phyloP scores from a whole-genome alignment of 2,888 invertebrate genomes.

The Labia minor region DNA sequence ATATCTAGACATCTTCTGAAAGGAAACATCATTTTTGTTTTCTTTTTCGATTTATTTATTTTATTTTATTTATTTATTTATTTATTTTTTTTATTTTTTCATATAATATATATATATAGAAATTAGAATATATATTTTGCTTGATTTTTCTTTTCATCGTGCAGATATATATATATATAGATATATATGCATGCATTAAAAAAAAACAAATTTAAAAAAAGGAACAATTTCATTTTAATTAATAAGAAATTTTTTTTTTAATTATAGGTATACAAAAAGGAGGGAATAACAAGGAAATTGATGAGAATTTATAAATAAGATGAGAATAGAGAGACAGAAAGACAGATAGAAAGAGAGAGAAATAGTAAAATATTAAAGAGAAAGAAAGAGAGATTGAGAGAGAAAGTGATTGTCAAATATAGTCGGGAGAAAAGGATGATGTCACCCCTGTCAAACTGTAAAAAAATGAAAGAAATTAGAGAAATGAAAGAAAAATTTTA shows the following conservation, averaged over 20 bases:
- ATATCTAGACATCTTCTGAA: conserved; percentile 13
- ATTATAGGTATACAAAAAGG: too few relatives aligned
- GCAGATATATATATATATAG: too few relatives aligned
- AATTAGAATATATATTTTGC: not conserved
- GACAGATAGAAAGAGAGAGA: conserved; percentile 14
- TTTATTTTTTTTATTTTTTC: not conserved
- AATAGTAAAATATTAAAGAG: conserved; percentile 17
- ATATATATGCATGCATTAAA: not conserved
- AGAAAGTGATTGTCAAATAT: conserved; percentile 14
- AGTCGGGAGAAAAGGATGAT: conserved; percentile 1
- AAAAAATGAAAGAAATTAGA: not conserved
- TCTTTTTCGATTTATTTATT: not conserved
- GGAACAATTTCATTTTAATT: not conserved
- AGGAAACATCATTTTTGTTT: not conserved
- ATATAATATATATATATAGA: not conserved
- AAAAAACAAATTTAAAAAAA: not conserved
- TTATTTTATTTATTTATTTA: not conserved
- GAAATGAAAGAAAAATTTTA: not conserved
- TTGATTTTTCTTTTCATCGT: not conserved
- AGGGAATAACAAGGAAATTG: not conserved
- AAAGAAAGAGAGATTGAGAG: conserved; percentile 18
- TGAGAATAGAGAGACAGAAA: conserved; percentile 16
- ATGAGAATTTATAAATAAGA: conserved; percentile 9
- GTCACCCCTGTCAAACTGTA: conserved; percentile 13
- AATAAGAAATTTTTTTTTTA: not conserved